A percentile compares a stretch with the other conserved stretches of the same genome.
Evolutionary conservation across 2,888 invertebrate genomes (phyloP).

Genomic region (Abrostola tripartita): DNA sequence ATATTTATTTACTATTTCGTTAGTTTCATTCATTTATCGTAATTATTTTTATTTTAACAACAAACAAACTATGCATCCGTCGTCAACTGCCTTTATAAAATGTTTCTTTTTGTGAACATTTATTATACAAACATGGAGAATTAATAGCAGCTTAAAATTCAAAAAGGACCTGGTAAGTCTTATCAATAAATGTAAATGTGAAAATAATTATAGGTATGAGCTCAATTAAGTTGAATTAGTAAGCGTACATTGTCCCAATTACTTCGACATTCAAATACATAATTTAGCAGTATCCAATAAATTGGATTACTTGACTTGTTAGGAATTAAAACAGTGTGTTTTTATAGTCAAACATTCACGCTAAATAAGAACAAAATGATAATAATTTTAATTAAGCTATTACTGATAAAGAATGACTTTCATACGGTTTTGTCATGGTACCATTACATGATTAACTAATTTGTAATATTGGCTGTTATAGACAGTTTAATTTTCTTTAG

Average conservation of each 20-base stretch:
- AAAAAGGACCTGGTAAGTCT: constrained; percentile 62
- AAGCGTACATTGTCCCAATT: constrained; percentile 46
- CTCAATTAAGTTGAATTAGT: constrained; percentile 18
- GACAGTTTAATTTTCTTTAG: too few relatives aligned
- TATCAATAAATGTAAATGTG: constrained; percentile 30
- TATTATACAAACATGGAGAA: constrained; percentile 62
- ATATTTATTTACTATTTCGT: not conserved
- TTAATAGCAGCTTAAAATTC: constrained; percentile 59
- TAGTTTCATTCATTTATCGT: too few relatives aligned
- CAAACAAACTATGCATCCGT: constrained; percentile 55
- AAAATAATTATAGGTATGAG: constrained; percentile 14
- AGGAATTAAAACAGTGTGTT: not conserved
- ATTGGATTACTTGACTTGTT: not conserved
- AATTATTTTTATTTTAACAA: not conserved
- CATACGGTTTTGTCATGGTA: too few relatives aligned
- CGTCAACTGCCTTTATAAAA: constrained; percentile 29
- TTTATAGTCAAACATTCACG: not conserved
- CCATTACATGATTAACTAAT: too few relatives aligned
- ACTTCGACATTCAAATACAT: constrained; percentile 21
- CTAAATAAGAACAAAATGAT: not conserved
- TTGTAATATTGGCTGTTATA: too few relatives aligned
- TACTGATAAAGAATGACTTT: too few relatives aligned
- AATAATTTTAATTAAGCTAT: constrained; percentile 7
- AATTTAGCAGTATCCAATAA: constrained; percentile 13
- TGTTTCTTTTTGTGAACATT: constrained; percentile 26